These are phyloP conservation scores for Ormyrus thymus DNA, from an alignment of 2,888 invertebrate species.

Conservation along the genomic window DNA sequence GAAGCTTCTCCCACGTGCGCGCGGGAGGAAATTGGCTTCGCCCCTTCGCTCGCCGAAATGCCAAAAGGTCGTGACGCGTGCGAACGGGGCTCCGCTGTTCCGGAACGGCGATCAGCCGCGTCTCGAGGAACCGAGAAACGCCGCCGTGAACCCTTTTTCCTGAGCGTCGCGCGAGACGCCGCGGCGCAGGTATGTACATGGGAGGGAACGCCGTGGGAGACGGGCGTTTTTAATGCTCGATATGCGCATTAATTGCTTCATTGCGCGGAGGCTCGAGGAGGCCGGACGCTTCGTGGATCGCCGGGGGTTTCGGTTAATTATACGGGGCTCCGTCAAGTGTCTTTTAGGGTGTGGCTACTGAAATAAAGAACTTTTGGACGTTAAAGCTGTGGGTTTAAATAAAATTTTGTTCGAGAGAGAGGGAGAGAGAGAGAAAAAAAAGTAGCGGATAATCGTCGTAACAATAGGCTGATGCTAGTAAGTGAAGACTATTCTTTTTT, in stretches of 20 bases:
- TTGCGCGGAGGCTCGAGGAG: not conserved
- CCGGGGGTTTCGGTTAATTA: too few species aligned
- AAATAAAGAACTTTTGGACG: too few species aligned
- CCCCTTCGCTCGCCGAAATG: constrained; percentile 25
- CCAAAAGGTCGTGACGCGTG: constrained; percentile 41
- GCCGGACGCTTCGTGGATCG: too few species aligned
- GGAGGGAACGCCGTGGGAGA: constrained; percentile 41
- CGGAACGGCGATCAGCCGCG: constrained; percentile 54
- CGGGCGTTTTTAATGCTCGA: constrained; percentile 25
- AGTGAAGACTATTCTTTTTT: too few species aligned
- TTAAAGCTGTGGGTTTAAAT: too few species aligned
- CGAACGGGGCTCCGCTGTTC: constrained; percentile 46
- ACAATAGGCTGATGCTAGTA: too few species aligned
- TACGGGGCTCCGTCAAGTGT: too few species aligned
- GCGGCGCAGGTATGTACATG: not conserved
- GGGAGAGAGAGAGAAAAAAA: too few species aligned
- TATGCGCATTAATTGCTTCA: constrained; percentile 38
- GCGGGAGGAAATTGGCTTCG: constrained; percentile 47
- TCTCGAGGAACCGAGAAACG: constrained; percentile 56
- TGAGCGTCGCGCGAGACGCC: constrained; percentile 2
- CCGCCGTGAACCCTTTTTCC: constrained; percentile 33
- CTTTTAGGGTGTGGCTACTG: too few species aligned
- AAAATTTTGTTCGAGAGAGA: too few species aligned
- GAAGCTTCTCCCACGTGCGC: not conserved
- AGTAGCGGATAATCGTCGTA: too few species aligned